A percentile compares a stretch with the other conserved stretches of the same genome.
Evolutionary conservation across 92 coral and sea anemone species (phyloP).

Genomic region (Zoanthus sociatus): DNA sequence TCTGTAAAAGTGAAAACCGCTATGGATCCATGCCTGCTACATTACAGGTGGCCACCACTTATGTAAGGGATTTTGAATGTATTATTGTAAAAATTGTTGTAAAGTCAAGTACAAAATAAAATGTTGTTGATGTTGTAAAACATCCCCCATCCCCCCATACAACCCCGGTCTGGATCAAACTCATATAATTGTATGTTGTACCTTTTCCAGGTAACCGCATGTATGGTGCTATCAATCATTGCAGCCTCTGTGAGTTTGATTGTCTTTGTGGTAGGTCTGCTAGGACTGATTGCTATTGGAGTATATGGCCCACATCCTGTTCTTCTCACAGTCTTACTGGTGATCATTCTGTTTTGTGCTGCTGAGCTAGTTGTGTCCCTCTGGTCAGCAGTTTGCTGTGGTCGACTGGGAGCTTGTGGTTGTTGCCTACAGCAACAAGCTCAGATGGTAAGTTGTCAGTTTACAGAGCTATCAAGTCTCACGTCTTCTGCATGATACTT

Average conservation of each 20-base stretch:
- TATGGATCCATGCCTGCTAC: too few relatives aligned
- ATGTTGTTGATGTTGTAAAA: too few relatives aligned
- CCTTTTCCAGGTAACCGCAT: constrained; percentile 25
- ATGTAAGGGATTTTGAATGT: too few relatives aligned
- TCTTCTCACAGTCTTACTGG: not conserved
- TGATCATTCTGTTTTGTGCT: not conserved
- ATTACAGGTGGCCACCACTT: too few relatives aligned
- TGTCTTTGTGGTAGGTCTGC: not conserved
- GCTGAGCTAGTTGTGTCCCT: constrained; percentile 8
- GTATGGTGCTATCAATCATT: constrained; percentile 23
- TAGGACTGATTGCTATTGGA: not conserved
- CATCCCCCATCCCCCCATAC: too few relatives aligned
- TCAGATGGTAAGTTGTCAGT: not conserved
- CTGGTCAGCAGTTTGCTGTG: constrained; percentile 28
- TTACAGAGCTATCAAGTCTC: too few relatives aligned
- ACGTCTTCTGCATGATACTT: too few relatives aligned
- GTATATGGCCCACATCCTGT: not conserved
- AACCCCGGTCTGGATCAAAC: too few relatives aligned
- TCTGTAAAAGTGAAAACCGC: too few relatives aligned
- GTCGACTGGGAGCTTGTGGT: constrained; percentile 13
- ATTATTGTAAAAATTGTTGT: too few relatives aligned
- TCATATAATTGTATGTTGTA: not conserved
- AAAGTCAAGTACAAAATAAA: too few relatives aligned
- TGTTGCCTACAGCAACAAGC: constrained; percentile 3
- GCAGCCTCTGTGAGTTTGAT: not conserved